A percentile compares a stretch with the other conserved stretches of the same genome.
Evolutionary conservation across 2,797 vertebrate genomes (phyloP).

Genomic region (Falco biarmicus): DNA sequence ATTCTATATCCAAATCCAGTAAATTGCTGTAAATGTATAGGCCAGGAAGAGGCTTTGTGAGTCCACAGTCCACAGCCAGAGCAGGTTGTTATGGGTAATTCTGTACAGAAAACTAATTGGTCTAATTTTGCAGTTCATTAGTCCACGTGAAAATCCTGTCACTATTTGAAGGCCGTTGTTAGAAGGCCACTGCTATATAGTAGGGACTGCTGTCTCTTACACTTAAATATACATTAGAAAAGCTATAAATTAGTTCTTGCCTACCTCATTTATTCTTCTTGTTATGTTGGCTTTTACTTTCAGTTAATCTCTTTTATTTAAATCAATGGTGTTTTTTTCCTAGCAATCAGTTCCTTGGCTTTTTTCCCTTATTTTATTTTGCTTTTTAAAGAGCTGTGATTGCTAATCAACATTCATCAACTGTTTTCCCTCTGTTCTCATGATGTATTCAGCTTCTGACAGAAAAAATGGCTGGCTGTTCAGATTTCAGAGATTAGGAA

Average conservation of each 20-base stretch:
- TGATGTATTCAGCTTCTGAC: neutral
- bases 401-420: conserved; percentile 7
- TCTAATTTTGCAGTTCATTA: neutral
- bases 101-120: neutral
- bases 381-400: neutral
- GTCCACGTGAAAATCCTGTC: neutral
- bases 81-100: neutral
- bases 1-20: neutral
- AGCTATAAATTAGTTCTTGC: neutral
- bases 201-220: neutral
- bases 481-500: neutral
- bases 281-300: neutral
- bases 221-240: neutral
- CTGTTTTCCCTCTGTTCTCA: neutral
- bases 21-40: neutral
- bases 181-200: neutral
- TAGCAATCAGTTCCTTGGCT: neutral
- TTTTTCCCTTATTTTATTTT: neutral
- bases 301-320: neutral
- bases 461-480: neutral
- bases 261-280: neutral
- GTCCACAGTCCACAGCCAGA: neutral
- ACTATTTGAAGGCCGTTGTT: neutral
- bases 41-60: neutral
- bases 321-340: neutral